Evolutionary conservation across 2,797 vertebrate genomes (phyloP).

Genomic region (Pangasius krempfi): DNA sequence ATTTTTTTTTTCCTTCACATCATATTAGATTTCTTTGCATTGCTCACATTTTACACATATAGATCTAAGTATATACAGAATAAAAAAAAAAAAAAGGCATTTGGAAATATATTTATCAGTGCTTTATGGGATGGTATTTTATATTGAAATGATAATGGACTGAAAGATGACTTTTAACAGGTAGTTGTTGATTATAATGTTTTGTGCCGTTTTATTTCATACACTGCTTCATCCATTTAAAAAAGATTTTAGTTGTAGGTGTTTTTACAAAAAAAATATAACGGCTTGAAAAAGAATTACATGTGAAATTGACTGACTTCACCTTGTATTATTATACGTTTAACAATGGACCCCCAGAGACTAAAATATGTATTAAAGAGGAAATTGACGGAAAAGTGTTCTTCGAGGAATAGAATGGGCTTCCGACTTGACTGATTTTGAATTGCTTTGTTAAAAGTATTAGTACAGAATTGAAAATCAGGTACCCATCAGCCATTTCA

Average conservation of each 20-base stretch:
- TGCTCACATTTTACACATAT: slow-evolving; percentile 72
- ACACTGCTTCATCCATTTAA: slow-evolving; percentile 65
- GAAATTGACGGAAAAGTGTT: background rate
- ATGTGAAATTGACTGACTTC: slow-evolving; percentile 26
- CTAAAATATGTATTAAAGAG: slow-evolving; percentile 20
- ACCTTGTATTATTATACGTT: slow-evolving; percentile 7
- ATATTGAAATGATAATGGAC: slow-evolving; percentile 65
- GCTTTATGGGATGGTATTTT: slow-evolving; percentile 73
- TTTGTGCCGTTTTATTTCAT: slow-evolving; percentile 71
- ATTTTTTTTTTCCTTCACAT: slow-evolving; percentile 63
- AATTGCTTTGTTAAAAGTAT: slow-evolving; percentile 25
- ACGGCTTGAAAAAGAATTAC: slow-evolving; percentile 16
- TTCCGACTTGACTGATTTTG: slow-evolving; percentile 17
- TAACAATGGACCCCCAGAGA: background rate
- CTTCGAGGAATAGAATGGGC: background rate
- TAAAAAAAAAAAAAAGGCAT: slow-evolving; percentile 53
- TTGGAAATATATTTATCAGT: slow-evolving; percentile 80
- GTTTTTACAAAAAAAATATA: slow-evolving; percentile 44
- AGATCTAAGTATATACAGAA: slow-evolving; percentile 66
- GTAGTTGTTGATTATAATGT: slow-evolving; percentile 69
- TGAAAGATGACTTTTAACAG: slow-evolving; percentile 50
- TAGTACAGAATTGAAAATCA: background rate
- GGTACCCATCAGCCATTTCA: background rate
- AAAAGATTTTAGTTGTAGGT: slow-evolving; percentile 40
- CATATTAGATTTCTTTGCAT: slow-evolving; percentile 34